Evolutionary conservation across 2,888 invertebrate species (phyloP), one percentile per base, ranked within the genome.

Genomic region (Stratiomys singularior): DNA sequence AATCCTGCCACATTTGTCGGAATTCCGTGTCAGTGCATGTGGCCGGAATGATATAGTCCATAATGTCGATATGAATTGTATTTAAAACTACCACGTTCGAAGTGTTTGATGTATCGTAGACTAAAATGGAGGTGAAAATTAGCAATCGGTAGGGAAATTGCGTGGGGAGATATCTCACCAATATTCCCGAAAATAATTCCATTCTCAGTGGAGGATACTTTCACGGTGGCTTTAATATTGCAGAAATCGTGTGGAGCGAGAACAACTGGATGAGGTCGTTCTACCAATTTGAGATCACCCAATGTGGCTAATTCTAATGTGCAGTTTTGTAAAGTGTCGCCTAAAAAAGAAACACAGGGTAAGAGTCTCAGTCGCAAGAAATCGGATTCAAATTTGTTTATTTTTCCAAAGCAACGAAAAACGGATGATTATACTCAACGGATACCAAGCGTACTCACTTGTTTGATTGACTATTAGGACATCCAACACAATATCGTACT

Each of bases 101-200:
- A 69, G 86, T 87, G 2, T 85, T 85, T 9, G 94, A 94, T 76
- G 99, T 95, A 86, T 99, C 99, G 87, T 99, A 99, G 77, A 98
- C 98, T 95, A 86, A 47, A 85, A 52, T 52, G 4, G 18, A 52
- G 9, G 9, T 9, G 5, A 3, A 37, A 37, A 37, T 37, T 37
- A 52, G 15, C 18, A 5, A 52, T 52, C n/a, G n/a, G 60, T 60
- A 7, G 15, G 2, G 23, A 37, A 5, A 3, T 37, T 37, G 5
- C 37, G 9, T 5, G 37, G 37, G 9, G 3, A 37, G 3, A 37
- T 37, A 37, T 3, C 3, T 37, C 9, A 93, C 96, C 96, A 82
- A 99, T 99, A 86, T 99, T 99, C 79, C 99, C 99, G 88, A 99
- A 99, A 83, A 99, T 99, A 82, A 99, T 97, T 78, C 99, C 99